Percentiles rank a stretch among this genome's conserved stretches.
Evolutionary conservation across 1,140 invertebrate species (phyloP).

Genomic region (Drosophila elegans): DNA sequence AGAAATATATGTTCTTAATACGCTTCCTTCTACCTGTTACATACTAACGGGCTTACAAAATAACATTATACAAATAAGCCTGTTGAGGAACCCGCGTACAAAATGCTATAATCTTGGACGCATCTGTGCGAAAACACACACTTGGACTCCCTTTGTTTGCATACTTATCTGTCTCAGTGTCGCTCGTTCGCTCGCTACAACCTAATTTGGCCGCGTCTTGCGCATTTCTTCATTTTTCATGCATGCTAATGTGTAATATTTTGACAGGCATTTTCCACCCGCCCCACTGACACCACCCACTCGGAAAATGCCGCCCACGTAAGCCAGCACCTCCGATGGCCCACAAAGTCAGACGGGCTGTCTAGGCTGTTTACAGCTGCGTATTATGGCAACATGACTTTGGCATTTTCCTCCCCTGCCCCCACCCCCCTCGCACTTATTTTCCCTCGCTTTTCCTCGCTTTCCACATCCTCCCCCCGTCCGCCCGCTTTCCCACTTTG

Average conservation of each 20-base stretch:
- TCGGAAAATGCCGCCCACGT: background rate
- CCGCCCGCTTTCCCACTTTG: conserved; percentile 17
- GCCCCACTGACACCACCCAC: background rate
- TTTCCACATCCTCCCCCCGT: background rate
- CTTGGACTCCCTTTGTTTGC: conserved; percentile 18
- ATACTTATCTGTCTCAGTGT: conserved; percentile 36
- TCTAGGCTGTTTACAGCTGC: conserved; percentile 49
- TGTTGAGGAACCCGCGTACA: background rate
- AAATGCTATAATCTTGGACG: background rate
- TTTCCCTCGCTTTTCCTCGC: background rate
- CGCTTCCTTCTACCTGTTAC: too few relatives aligned
- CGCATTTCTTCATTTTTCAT: conserved; percentile 77
- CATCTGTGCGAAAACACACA: conserved; percentile 17
- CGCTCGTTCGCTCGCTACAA: conserved; percentile 27
- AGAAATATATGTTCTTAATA: too few relatives aligned
- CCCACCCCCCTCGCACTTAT: too few relatives aligned
- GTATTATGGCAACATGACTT: conserved; percentile 43
- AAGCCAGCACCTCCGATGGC: conserved; percentile 13
- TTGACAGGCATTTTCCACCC: conserved; percentile 57
- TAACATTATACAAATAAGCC: too few relatives aligned
- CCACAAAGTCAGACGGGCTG: conserved; percentile 23
- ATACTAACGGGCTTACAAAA: too few relatives aligned
- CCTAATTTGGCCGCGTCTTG: conserved; percentile 69
- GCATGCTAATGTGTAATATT: conserved; percentile 76
- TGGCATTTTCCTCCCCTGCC: conserved; percentile 39